Percentiles rank a stretch among this genome's conserved stretches.
Conservation (phyloP, 2,888 invertebrate genomes). For the Erannis defoliaria region DNA sequence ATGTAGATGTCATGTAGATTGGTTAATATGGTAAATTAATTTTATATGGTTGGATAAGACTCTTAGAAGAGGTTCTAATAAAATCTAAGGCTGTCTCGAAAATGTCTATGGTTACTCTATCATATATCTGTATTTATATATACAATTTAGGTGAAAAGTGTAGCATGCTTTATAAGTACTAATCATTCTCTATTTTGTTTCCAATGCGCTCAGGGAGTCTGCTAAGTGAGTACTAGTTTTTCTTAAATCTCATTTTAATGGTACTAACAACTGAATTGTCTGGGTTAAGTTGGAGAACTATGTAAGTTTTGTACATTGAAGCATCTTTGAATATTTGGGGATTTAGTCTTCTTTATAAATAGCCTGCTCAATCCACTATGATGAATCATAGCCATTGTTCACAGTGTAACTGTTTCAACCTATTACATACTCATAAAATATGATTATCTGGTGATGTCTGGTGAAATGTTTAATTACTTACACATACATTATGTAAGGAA, state of each 20-base stretch:
- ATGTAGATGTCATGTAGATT: constrained; percentile 1
- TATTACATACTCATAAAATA: too few species aligned
- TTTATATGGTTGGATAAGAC: too few species aligned
- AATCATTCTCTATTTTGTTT: constrained; percentile 72
- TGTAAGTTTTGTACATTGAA: not conserved
- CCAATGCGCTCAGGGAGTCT: constrained; percentile 84
- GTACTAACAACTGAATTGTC: constrained; percentile 41
- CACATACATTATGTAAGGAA: not conserved
- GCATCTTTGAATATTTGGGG: not conserved
- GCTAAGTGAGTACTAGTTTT: constrained; percentile 82
- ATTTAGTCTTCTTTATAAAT: not conserved
- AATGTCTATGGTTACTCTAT: not conserved
- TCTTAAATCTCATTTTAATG: constrained; percentile 26
- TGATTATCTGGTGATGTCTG: too few species aligned
- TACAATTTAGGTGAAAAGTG: not conserved
- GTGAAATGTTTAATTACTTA: not conserved
- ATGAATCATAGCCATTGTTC: not conserved
- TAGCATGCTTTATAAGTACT: constrained; percentile 49
- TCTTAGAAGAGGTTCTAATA: not conserved
- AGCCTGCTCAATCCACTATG: not conserved
- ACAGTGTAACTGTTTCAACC: too few species aligned
- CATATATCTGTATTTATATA: not conserved
- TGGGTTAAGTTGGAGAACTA: constrained; percentile 2
- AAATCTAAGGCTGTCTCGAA: not conserved
- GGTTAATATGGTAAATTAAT: not conserved